A percentile compares a stretch with the other conserved stretches of the same genome.
Evolutionary conservation across 1,140 invertebrate species (phyloP).

Genomic region (Subanguina moxae): DNA sequence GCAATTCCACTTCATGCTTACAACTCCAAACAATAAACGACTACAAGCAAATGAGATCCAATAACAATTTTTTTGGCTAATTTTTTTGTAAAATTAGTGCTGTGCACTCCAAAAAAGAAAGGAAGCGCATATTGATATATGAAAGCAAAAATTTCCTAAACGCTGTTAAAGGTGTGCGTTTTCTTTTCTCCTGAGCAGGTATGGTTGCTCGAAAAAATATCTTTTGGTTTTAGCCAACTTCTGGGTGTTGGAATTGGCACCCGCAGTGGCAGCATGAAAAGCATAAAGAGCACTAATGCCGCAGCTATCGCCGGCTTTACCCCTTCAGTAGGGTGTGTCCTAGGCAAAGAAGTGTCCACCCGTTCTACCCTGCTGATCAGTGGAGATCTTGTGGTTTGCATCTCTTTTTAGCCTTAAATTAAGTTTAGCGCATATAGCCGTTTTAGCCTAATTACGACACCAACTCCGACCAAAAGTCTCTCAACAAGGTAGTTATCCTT

Average conservation of each 20-base stretch:
- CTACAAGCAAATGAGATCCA: too few species aligned
- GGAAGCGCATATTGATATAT: too few species aligned
- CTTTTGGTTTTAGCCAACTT: slow-evolving; percentile 41
- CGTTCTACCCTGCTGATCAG: slow-evolving; percentile 45
- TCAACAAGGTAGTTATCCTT: slow-evolving; percentile 41
- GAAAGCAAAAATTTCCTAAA: too few species aligned
- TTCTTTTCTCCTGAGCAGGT: not conserved
- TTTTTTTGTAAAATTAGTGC: too few species aligned
- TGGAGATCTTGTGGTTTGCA: slow-evolving; percentile 41
- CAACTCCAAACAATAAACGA: too few species aligned
- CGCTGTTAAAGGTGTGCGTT: too few species aligned
- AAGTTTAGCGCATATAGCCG: not conserved
- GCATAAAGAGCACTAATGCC: slow-evolving; percentile 38
- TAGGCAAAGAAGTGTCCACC: slow-evolving; percentile 6
- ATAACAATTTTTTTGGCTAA: too few species aligned
- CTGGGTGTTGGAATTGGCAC: slow-evolving; percentile 48
- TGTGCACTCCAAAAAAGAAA: too few species aligned
- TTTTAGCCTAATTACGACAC: slow-evolving; percentile 43
- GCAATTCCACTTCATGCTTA: too few species aligned
- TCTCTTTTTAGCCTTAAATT: not conserved
- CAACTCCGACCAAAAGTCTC: slow-evolving; percentile 17
- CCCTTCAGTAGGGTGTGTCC: not conserved
- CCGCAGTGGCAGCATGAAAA: slow-evolving; percentile 47
- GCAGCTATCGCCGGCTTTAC: slow-evolving; percentile 1
- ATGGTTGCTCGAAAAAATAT: not conserved